Percentiles rank a stretch among this genome's conserved stretches.
Conservation (phyloP, 2,113 vertebrate genomes). For the Panthera uncia region DNA sequence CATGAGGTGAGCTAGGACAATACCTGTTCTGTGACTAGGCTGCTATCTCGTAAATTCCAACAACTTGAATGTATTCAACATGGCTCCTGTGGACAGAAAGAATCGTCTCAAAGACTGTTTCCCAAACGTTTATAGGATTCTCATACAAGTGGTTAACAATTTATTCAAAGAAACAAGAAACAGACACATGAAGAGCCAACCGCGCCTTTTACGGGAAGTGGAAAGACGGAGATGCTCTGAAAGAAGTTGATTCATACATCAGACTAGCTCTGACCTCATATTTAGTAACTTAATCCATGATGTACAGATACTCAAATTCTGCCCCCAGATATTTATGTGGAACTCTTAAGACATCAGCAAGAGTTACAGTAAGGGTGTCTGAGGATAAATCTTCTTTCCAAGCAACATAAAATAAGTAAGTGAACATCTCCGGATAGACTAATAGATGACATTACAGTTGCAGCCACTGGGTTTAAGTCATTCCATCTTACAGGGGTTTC, state of each 20-base stretch:
- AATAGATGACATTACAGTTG: neutral
- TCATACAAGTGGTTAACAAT: slow-evolving; percentile 32
- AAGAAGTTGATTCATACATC: slow-evolving; percentile 43
- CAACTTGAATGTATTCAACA: slow-evolving; percentile 18
- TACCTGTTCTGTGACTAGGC: slow-evolving; percentile 34
- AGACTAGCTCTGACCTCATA: slow-evolving; percentile 20
- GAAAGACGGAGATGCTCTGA: slow-evolving; percentile 10
- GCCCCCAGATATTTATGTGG: neutral
- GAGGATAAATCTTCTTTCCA: neutral
- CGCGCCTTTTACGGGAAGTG: slow-evolving; percentile 3
- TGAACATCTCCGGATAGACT: neutral
- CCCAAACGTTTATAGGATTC: slow-evolving; percentile 51
- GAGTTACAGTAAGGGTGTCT: neutral
- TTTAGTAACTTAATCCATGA: neutral
- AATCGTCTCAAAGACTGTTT: slow-evolving; percentile 48
- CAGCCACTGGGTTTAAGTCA: neutral
- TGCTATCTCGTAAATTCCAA: slow-evolving; percentile 65
- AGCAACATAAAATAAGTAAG: slow-evolving; percentile 32
- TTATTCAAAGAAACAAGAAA: slow-evolving; percentile 41
- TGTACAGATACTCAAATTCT: slow-evolving; percentile 34
- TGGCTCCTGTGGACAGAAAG: slow-evolving; percentile 57
- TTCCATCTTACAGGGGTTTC: neutral
- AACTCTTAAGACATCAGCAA: neutral
- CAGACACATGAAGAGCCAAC: neutral
- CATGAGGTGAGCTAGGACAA: slow-evolving; percentile 50